Evolutionary conservation across 1,140 invertebrate genomes (phyloP).

Genomic region (Mamestra configurata): DNA sequence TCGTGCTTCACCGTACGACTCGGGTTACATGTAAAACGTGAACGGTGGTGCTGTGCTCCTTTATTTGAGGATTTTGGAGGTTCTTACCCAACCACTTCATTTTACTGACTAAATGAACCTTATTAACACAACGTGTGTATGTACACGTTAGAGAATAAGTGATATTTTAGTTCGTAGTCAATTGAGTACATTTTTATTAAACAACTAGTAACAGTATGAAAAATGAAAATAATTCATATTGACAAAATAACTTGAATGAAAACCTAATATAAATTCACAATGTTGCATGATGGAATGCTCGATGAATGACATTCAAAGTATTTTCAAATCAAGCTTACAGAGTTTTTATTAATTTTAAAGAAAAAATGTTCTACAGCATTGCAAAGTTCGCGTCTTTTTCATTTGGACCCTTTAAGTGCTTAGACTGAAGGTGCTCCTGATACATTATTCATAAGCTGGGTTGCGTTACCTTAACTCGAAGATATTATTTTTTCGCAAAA

Average conservation of each 20-base stretch:
- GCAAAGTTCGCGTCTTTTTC: constrained; percentile 46
- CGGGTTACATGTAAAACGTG: constrained; percentile 28
- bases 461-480: constrained; percentile 42
- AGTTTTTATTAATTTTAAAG: constrained; percentile 31
- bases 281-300: not conserved
- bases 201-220: not conserved
- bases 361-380: constrained; percentile 35
- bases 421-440: constrained; percentile 43
- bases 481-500: constrained; percentile 36
- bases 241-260: not conserved
- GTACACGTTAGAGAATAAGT: too few relatives aligned
- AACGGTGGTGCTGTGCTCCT: not conserved
- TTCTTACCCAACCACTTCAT: not conserved
- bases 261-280: not conserved
- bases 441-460: constrained; percentile 46
- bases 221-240: not conserved
- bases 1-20: constrained; percentile 17
- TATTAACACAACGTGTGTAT: too few relatives aligned
- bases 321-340: constrained; percentile 27
- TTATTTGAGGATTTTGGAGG: not conserved
- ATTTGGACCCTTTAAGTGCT: constrained; percentile 48
- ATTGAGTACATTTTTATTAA: too few relatives aligned
- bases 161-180: too few relatives aligned
- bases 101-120: not conserved
- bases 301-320: constrained; percentile 3